phyloP scores from a whole-genome alignment of 2,888 invertebrate genomes.

The Nephrotoma flavescens region DNA sequence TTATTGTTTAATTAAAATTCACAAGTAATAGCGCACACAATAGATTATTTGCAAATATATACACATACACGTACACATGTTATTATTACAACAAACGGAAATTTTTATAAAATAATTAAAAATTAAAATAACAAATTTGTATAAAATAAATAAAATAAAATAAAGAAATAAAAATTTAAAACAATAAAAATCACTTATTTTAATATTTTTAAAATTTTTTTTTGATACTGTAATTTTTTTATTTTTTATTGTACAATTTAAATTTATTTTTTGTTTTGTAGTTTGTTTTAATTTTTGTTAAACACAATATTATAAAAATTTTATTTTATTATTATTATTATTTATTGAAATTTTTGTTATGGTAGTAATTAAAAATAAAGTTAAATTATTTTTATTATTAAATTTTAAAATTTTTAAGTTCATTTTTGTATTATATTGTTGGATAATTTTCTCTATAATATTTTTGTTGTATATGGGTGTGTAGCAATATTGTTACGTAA shows the following conservation, averaged over 20 bases:
- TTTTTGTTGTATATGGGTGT: neutral
- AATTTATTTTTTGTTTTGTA: neutral
- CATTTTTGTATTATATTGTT: neutral
- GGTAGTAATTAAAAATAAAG: neutral
- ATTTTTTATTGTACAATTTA: neutral
- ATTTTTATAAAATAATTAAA: neutral
- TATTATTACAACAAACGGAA: neutral
- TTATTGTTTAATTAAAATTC: neutral
- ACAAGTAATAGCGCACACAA: neutral
- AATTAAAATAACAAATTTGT: neutral
- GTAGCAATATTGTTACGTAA: neutral
- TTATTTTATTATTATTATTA: neutral
- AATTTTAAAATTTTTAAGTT: neutral
- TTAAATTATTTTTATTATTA: neutral
- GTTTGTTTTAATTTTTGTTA: neutral
- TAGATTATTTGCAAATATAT: neutral
- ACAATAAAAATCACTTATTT: neutral
- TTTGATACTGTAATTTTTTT: neutral
- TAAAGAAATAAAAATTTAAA: neutral
- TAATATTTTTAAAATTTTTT: neutral
- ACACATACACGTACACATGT: neutral
- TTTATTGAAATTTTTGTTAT: neutral
- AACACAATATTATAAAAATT: neutral
- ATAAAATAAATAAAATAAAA: neutral
- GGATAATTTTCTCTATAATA: neutral